Percentiles rank a stretch among this genome's conserved stretches.
These are phyloP conservation scores for Musca vetustissima DNA, from an alignment of 1,140 invertebrate species.

Conservation along the genomic window DNA sequence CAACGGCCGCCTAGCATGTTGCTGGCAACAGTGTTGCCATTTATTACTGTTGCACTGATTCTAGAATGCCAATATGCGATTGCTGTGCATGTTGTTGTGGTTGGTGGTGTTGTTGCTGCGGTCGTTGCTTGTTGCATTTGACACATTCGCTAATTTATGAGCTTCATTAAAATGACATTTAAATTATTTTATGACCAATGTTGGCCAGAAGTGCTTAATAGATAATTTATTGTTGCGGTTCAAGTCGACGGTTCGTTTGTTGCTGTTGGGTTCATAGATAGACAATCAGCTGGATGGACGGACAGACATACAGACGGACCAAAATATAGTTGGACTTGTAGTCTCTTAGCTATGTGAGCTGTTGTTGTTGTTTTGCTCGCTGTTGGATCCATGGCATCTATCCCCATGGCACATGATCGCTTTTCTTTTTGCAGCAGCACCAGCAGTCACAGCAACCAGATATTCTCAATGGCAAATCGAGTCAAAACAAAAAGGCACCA, in stretches of 20 bases:
- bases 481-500: no score
- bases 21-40: slow-evolving; percentile 22
- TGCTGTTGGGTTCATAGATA: background rate
- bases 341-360: no score
- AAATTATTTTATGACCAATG: slow-evolving; percentile 24
- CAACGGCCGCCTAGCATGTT: background rate
- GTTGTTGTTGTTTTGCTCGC: no score
- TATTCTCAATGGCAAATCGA: no score
- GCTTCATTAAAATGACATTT: slow-evolving; percentile 24
- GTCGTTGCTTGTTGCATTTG: slow-evolving; percentile 11
- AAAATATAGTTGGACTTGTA: no score
- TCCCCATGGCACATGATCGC: no score
- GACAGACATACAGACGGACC: no score
- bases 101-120: background rate
- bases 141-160: slow-evolving; percentile 24
- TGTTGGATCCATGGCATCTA: no score
- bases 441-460: no score
- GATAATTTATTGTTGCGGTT: slow-evolving; percentile 12
- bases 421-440: no score
- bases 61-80: background rate
- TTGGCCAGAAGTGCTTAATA: slow-evolving; percentile 23
- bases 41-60: slow-evolving; percentile 22
- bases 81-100: background rate
- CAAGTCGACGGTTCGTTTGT: background rate
- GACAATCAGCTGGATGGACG: background rate